Conservation (phyloP, 2,113 vertebrate genomes). For the Lasiurus borealis region DNA sequence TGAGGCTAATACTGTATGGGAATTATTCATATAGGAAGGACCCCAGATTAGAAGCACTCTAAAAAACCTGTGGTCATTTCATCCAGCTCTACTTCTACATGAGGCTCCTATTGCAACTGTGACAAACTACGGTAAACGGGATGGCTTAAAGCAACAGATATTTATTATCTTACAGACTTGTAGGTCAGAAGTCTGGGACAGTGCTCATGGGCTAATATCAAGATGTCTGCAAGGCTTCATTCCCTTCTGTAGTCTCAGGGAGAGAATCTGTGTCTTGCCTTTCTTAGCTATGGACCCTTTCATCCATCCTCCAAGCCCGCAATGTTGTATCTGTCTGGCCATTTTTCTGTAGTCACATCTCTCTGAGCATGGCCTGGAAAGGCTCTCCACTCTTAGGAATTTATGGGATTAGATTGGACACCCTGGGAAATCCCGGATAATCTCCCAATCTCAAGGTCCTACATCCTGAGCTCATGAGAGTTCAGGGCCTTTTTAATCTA, state of each 20-base stretch:
- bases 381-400: background rate
- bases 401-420: background rate
- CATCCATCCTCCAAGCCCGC: background rate
- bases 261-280: background rate
- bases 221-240: background rate
- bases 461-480: background rate
- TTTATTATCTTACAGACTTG: background rate
- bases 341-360: background rate
- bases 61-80: background rate
- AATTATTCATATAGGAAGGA: constrained; percentile 7
- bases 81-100: background rate
- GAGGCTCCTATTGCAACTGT: background rate
- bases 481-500: background rate
- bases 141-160: background rate
- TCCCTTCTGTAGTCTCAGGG: background rate
- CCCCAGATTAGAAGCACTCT: background rate
- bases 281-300: background rate
- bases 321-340: background rate
- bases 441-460: background rate
- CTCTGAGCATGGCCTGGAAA: background rate
- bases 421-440: background rate
- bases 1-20: background rate
- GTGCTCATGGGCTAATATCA: background rate
- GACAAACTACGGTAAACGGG: background rate
- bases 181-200: background rate